These are phyloP conservation scores for Donacobius atricapilla DNA, from an alignment of 2,113 vertebrate species.

Conservation along the genomic window DNA sequence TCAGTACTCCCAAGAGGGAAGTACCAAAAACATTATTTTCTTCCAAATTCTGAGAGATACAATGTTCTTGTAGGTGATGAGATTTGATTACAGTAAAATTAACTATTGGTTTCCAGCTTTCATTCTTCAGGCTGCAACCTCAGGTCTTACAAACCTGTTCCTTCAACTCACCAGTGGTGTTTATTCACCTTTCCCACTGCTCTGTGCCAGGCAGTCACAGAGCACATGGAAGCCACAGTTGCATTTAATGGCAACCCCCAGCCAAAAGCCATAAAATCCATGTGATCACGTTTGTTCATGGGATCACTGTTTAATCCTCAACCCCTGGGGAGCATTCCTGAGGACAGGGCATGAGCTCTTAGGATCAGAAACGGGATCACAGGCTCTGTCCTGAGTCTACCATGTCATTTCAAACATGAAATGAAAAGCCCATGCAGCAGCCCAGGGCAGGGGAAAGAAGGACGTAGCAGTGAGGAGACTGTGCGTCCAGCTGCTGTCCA, in stretches of 20 bases:
- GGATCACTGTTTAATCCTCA: neutral
- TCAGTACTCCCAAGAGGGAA: neutral
- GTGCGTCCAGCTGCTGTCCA: neutral
- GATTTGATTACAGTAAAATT: slow-evolving; percentile 18
- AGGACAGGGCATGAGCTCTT: neutral
- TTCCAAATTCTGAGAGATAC: neutral
- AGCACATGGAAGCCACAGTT: neutral
- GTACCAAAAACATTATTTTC: slow-evolving; percentile 24
- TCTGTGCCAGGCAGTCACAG: neutral
- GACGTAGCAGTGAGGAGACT: accelerated
- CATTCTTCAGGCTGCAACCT: neutral
- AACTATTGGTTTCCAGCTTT: neutral
- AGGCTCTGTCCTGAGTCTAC: neutral
- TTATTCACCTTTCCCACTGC: neutral
- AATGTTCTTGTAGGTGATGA: neutral
- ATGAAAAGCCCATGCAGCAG: neutral
- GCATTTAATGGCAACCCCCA: neutral
- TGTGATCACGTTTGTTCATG: too few species aligned
- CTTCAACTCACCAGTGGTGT: neutral
- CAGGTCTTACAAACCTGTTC: neutral
- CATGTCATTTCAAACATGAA: accelerated
- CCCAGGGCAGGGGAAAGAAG: accelerated
- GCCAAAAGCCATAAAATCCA: neutral
- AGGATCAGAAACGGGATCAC: neutral
- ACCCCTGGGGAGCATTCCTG: accelerated